Evolutionary conservation across 2,888 invertebrate genomes (phyloP).

Genomic region (Smittia aterrima): DNA sequence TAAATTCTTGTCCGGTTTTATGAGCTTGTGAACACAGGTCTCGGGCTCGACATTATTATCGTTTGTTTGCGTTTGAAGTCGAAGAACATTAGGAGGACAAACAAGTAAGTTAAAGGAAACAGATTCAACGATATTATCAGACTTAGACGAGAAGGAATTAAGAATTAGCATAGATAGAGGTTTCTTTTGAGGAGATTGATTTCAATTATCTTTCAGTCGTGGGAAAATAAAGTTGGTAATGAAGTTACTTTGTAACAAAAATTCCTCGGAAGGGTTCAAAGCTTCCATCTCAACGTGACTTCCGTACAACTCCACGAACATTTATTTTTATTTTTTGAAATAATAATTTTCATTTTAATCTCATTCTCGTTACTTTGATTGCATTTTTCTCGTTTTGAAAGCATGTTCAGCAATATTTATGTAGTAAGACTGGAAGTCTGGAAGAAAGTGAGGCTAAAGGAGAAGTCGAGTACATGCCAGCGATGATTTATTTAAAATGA

Average conservation of each 20-base stretch:
- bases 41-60: neutral
- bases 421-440: slow-evolving; percentile 15
- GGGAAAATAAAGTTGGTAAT: neutral
- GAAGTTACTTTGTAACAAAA: too few relatives aligned
- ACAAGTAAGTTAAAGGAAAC: neutral
- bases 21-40: neutral
- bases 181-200: neutral
- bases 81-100: neutral
- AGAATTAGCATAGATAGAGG: slow-evolving; percentile 13
- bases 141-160: neutral
- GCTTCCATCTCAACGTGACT: neutral
- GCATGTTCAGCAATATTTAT: slow-evolving; percentile 15
- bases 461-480: neutral
- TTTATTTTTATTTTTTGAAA: too few relatives aligned
- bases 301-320: too few relatives aligned
- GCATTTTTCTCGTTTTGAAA: neutral
- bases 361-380: neutral
- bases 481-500: slow-evolving; percentile 18
- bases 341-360: neutral
- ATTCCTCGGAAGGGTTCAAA: too few relatives aligned
- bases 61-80: neutral
- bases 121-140: neutral
- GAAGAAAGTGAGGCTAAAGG: neutral
- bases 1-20: neutral
- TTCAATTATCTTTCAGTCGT: neutral